Evolutionary conservation across 37 sponge, comb jelly and placozoan species (phyloP).

Genomic region (Theonella swinhoei): DNA sequence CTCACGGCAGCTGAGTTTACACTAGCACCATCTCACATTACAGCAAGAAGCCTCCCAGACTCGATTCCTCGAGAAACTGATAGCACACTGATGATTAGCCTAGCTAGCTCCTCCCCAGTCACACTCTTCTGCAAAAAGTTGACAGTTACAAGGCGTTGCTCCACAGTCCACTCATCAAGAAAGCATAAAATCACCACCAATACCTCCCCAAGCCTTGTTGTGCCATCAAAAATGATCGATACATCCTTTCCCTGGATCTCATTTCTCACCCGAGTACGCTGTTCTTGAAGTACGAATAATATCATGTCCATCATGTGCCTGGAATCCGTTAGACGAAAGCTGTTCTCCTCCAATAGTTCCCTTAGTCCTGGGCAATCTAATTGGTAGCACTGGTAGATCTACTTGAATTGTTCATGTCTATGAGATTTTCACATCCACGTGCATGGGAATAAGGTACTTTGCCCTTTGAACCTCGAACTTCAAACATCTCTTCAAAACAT

Average conservation of each 20-base stretch:
- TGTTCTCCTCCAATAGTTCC: slow-evolving; percentile 25
- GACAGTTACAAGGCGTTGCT: slow-evolving; percentile 19
- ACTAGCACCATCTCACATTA: slow-evolving; percentile 31
- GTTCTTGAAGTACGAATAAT: neutral
- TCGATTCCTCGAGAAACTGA: neutral
- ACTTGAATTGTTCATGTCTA: too few relatives aligned
- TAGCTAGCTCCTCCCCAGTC: slow-evolving; percentile 24
- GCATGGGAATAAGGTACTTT: too few relatives aligned
- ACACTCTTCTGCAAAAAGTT: slow-evolving; percentile 22
- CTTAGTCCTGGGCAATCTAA: slow-evolving; percentile 1
- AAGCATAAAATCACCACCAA: slow-evolving; percentile 15
- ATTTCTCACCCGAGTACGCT: neutral
- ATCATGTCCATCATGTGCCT: slow-evolving; percentile 6
- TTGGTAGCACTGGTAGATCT: too few relatives aligned
- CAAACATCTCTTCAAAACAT: too few relatives aligned
- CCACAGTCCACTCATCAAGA: slow-evolving; percentile 19
- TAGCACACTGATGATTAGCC: slow-evolving; percentile 18
- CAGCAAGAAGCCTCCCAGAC: neutral
- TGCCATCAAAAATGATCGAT: slow-evolving; percentile 36
- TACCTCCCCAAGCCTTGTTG: slow-evolving; percentile 24
- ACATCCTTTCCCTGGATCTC: slow-evolving; percentile 19
- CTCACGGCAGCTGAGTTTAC: neutral
- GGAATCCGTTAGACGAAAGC: slow-evolving; percentile 7
- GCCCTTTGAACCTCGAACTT: too few relatives aligned
- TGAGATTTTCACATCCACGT: too few relatives aligned